Conservation (phyloP, 1,140 invertebrate species). For the Orius laevigatus region DNA sequence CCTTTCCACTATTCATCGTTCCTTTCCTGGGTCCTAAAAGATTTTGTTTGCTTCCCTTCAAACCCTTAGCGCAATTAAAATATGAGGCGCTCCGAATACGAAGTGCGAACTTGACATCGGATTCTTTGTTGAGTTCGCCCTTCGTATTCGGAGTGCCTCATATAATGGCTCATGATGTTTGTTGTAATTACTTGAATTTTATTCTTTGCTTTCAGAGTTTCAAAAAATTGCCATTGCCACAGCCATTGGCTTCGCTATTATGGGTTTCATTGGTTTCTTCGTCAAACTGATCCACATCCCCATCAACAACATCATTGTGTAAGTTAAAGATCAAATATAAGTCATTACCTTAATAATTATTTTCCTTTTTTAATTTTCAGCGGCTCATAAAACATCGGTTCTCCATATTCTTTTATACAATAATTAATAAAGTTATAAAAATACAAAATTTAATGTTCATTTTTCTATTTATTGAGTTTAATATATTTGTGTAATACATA, state of each 20-base stretch:
- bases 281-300: slow-evolving; percentile 99
- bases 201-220: slow-evolving; percentile 66
- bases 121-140: no score
- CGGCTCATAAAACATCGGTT: background rate
- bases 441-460: background rate
- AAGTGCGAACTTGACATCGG: no score
- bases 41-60: no score
- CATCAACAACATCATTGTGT: slow-evolving; percentile 99
- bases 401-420: background rate
- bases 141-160: no score
- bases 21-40: no score
- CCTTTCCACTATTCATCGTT: no score
- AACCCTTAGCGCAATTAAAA: no score
- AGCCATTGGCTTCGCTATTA: slow-evolving; percentile 98
- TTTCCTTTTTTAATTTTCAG: background rate
- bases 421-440: background rate
- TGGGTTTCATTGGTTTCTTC: slow-evolving; percentile 99
- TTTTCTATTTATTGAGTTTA: background rate
- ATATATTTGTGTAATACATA: background rate
- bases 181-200: no score
- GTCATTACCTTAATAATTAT: slow-evolving; percentile 6
- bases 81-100: no score
- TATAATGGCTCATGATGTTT: no score
- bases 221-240: slow-evolving; percentile 99
- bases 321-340: slow-evolving; percentile 26